Conservation (phyloP, 2,113 vertebrate genomes). For the Acanthisitta chloris region DNA sequence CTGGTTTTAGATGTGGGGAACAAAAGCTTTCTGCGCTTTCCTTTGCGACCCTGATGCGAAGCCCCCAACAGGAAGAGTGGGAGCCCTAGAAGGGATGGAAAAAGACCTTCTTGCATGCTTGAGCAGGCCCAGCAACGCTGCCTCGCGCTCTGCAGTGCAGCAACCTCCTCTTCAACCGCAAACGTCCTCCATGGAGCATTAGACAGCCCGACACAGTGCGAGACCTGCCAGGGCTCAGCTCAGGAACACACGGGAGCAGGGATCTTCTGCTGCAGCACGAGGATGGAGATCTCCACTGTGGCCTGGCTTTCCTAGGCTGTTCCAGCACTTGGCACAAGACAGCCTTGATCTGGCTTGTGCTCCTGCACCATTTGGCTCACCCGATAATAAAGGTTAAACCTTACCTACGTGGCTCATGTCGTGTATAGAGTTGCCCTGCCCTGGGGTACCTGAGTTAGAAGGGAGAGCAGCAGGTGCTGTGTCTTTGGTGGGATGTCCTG, state of each 20-base stretch:
- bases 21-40: neutral
- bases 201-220: rapidly evolving
- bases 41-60: rapidly evolving
- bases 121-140: neutral
- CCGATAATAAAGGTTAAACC: neutral
- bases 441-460: rapidly evolving
- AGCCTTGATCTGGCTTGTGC: rapidly evolving
- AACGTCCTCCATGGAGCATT: rapidly evolving
- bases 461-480: rapidly evolving
- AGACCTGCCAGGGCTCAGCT: neutral
- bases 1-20: neutral
- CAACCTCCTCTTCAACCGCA: neutral
- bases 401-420: rapidly evolving
- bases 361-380: neutral
- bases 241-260: rapidly evolving
- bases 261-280: neutral
- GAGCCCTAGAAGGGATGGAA: neutral
- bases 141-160: neutral
- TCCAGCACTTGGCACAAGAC: rapidly evolving
- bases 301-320: neutral
- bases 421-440: rapidly evolving
- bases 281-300: rapidly evolving
- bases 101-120: neutral
- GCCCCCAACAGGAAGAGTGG: neutral
- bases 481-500: rapidly evolving